Evolutionary conservation across 2,888 invertebrate genomes (phyloP).

Genomic region (Gryllus longicercus): DNA sequence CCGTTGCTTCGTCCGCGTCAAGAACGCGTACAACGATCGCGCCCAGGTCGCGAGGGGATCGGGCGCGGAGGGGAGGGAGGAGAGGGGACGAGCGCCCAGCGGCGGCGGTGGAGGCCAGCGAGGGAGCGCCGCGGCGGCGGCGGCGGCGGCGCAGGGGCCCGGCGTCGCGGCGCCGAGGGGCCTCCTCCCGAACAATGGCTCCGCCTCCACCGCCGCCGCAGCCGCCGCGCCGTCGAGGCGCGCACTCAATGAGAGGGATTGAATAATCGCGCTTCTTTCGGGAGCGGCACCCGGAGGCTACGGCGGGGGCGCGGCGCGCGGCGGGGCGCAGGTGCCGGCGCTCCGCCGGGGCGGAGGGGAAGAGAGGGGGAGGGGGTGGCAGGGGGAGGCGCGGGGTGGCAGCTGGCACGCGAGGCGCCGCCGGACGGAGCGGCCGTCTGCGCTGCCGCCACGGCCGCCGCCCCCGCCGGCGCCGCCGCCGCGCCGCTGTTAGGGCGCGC

Average conservation of each 20-base stretch:
- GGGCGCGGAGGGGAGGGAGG: neutral
- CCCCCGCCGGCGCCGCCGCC: too few relatives aligned
- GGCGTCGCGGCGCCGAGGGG: neutral
- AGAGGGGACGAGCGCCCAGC: neutral
- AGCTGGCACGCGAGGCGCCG: neutral
- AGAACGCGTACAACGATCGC: constrained; percentile 17
- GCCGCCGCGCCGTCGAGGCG: neutral
- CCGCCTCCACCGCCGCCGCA: neutral
- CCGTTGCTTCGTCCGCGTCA: neutral
- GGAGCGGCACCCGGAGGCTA: too few relatives aligned
- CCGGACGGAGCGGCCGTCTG: neutral
- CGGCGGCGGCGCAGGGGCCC: neutral
- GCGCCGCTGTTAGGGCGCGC: neutral
- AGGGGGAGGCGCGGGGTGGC: neutral
- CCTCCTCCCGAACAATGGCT: neutral
- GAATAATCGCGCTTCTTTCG: constrained; percentile 17
- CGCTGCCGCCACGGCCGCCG: neutral
- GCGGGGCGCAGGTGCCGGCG: constrained; percentile 4
- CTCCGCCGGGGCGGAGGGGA: neutral
- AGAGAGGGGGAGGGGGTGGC: neutral
- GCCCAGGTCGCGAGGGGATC: neutral
- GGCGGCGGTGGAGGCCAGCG: neutral
- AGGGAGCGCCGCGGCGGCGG: neutral
- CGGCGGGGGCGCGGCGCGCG: neutral
- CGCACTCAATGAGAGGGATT: constrained; percentile 10